These are phyloP conservation scores for Chamaedrilus cognettii DNA, from an alignment of 2,888 invertebrate species.

Conservation along the genomic window DNA sequence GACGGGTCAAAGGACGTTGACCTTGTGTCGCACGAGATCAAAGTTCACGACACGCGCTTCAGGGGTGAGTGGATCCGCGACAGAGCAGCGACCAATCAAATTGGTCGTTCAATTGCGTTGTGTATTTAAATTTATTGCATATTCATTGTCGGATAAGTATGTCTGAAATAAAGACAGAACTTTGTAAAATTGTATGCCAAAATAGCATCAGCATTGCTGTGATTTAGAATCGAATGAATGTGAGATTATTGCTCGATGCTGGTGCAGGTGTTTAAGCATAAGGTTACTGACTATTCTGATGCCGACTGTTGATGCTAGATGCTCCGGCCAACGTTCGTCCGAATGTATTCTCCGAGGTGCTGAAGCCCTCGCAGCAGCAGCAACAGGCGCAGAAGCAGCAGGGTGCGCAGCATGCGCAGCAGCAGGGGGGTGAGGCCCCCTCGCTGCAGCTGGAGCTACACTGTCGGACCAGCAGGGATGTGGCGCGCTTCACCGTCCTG, in stretches of 20 bases:
- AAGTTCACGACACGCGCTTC: slow-evolving; percentile 75
- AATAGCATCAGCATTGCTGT: too few species aligned
- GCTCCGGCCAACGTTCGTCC: slow-evolving; percentile 73
- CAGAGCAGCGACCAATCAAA: too few species aligned
- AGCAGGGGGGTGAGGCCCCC: slow-evolving; percentile 25
- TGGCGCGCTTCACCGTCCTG: slow-evolving; percentile 80
- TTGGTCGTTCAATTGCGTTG: too few species aligned
- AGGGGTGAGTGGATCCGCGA: slow-evolving; percentile 61
- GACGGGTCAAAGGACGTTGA: slow-evolving; percentile 90
- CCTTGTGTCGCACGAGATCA: slow-evolving; percentile 87
- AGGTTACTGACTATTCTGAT: too few species aligned
- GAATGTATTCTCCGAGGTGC: slow-evolving; percentile 86
- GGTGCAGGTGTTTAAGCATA: too few species aligned
- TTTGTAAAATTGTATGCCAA: too few species aligned
- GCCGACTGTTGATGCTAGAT: slow-evolving; percentile 43
- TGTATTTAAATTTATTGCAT: too few species aligned
- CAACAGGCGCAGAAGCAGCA: too few species aligned
- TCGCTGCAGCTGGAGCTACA: slow-evolving; percentile 63
- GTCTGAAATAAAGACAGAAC: too few species aligned
- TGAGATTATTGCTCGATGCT: too few species aligned
- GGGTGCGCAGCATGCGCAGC: slow-evolving; percentile 19
- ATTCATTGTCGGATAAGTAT: too few species aligned
- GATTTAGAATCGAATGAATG: too few species aligned
- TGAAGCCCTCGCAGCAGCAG: slow-evolving; percentile 64
- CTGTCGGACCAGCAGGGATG: slow-evolving; percentile 65